Percentiles rank a stretch among this genome's conserved stretches.
Conservation (phyloP, 2,113 vertebrate species). For the Notechis scutatus region DNA sequence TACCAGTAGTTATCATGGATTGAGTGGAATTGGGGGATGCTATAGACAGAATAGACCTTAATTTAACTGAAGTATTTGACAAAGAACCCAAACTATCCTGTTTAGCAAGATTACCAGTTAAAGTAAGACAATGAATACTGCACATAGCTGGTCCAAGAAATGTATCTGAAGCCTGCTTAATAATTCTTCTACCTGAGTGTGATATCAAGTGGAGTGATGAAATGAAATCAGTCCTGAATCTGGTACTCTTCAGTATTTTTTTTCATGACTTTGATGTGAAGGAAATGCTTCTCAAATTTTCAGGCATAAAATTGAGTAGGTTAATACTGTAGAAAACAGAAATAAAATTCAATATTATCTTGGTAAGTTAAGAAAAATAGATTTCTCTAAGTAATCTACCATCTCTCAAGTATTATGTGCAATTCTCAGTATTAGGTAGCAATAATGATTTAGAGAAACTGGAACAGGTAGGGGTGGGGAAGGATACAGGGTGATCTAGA, state of each 20-base stretch:
- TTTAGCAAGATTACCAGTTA: not conserved
- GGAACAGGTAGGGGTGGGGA: not conserved
- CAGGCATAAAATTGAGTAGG: not conserved
- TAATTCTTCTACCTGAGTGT: not conserved
- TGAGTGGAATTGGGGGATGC: not conserved
- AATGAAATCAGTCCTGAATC: not conserved
- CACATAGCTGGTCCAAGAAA: not conserved
- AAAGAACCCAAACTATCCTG: not conserved
- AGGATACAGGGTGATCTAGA: not conserved
- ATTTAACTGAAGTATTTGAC: not conserved
- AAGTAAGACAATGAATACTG: not conserved
- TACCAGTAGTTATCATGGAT: not conserved
- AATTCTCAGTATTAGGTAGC: not conserved
- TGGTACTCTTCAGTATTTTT: not conserved
- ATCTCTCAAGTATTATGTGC: not conserved
- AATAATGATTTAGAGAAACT: not conserved
- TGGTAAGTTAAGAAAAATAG: not conserved
- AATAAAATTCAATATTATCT: not conserved
- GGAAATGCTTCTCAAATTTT: not conserved
- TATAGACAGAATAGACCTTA: not conserved
- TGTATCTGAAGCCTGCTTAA: not conserved
- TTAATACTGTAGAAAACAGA: not conserved
- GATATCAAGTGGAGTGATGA: not conserved
- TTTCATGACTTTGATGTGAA: not conserved
- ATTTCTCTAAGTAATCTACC: not conserved